Conservation (phyloP, 2,888 invertebrate genomes). For the Ochropacha duplaris region DNA sequence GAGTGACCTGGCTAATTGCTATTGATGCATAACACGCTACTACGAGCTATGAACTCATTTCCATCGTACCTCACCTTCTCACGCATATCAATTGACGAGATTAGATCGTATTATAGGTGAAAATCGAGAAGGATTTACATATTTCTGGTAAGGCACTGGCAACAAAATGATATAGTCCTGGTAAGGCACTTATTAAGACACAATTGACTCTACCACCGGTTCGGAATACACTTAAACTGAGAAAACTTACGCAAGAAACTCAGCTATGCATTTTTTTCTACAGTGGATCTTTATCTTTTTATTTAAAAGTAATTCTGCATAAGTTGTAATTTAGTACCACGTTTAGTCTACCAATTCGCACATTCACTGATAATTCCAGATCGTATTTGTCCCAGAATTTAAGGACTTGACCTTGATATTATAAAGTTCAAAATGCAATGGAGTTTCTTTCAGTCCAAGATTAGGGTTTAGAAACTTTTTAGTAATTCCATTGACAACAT, state of each 20-base stretch:
- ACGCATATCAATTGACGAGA: neutral
- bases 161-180: too few species aligned
- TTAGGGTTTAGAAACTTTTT: neutral
- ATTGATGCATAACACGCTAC: neutral
- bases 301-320: too few species aligned
- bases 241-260: too few species aligned
- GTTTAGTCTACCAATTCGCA: neutral
- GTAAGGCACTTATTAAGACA: too few species aligned
- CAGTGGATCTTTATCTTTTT: too few species aligned
- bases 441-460: neutral
- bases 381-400: neutral
- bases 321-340: too few species aligned
- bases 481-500: too few species aligned
- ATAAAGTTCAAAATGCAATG: neutral
- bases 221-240: too few species aligned
- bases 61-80: neutral
- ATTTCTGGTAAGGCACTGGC: too few species aligned
- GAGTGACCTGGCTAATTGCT: conserved; percentile 24
- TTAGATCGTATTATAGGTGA: neutral
- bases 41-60: neutral
- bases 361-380: too few species aligned
- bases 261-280: too few species aligned
- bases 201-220: too few species aligned
- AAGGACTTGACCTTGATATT: neutral
- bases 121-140: neutral